A percentile compares a stretch with the other conserved stretches of the same genome.
phyloP scores from a whole-genome alignment of 2,888 invertebrate genomes.

The Pristionchus mayeri region DNA sequence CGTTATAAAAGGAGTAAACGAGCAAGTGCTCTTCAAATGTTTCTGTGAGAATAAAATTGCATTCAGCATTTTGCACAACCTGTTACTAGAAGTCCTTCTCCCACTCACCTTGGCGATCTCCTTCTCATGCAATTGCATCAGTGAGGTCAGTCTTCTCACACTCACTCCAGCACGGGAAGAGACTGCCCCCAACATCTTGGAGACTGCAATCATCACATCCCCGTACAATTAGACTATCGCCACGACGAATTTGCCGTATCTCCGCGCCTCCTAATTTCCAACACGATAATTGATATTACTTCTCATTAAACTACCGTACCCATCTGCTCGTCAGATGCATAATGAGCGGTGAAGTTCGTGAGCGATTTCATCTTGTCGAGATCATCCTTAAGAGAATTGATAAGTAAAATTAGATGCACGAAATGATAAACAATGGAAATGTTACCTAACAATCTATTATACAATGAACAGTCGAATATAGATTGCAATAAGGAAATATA shows the following conservation, averaged over 20 bases:
- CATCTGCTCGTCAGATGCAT: conserved; percentile 22
- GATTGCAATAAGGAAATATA: not conserved
- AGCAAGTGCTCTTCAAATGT: no score
- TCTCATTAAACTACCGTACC: not conserved
- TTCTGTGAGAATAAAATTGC: no score
- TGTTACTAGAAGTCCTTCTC: no score
- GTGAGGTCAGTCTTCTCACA: not conserved
- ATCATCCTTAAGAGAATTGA: not conserved
- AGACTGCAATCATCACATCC: not conserved
- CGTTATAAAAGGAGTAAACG: no score
- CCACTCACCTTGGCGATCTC: not conserved
- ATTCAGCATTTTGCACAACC: no score
- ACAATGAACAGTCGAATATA: no score
- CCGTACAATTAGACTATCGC: no score
- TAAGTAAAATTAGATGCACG: not conserved
- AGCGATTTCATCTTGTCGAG: conserved; percentile 28
- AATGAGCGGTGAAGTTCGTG: conserved; percentile 38
- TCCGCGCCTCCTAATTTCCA: not conserved
- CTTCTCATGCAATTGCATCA: not conserved
- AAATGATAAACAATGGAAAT: no score
- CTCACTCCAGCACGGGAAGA: not conserved
- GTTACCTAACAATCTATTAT: no score
- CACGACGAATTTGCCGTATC: not conserved
- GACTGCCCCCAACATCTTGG: conserved; percentile 5
- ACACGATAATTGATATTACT: not conserved